Percentiles rank a stretch among this genome's conserved stretches.
These are phyloP conservation scores for Pseudachorutes palmiensis DNA, from an alignment of 1,140 invertebrate genomes.

Conservation along the genomic window DNA sequence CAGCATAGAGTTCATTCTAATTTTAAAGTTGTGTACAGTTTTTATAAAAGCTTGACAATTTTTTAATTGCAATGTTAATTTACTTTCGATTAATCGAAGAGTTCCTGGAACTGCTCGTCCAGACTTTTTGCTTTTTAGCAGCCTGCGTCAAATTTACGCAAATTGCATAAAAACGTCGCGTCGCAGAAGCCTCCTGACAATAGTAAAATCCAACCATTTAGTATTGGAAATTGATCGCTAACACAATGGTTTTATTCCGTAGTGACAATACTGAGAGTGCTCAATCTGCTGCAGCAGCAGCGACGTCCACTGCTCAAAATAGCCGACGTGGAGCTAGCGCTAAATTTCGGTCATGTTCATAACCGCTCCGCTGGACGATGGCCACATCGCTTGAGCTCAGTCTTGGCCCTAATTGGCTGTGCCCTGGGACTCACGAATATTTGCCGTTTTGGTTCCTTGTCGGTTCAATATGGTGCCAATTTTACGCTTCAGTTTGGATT, in stretches of 20 bases:
- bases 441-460: slow-evolving; percentile 75
- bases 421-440: slow-evolving; percentile 81
- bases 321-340: not conserved
- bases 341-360: too few species aligned
- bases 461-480: slow-evolving; percentile 77
- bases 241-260: not conserved
- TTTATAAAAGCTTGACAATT: not conserved
- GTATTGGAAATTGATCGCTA: not conserved
- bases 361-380: slow-evolving; percentile 48
- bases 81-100: slow-evolving; percentile 16
- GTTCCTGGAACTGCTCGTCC: not conserved
- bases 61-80: slow-evolving; percentile 5
- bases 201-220: not conserved
- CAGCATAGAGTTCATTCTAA: not conserved
- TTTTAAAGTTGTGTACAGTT: not conserved
- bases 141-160: not conserved
- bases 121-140: not conserved
- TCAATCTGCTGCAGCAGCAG: not conserved
- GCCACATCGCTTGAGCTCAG: slow-evolving; percentile 70
- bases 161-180: not conserved
- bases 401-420: slow-evolving; percentile 70
- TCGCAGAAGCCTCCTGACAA: too few species aligned
- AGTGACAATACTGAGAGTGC: not conserved
- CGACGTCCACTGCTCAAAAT: not conserved
- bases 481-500: slow-evolving; percentile 83